These are phyloP conservation scores for Coendou prehensilis DNA, from an alignment of 2,797 vertebrate genomes.

Conservation along the genomic window DNA sequence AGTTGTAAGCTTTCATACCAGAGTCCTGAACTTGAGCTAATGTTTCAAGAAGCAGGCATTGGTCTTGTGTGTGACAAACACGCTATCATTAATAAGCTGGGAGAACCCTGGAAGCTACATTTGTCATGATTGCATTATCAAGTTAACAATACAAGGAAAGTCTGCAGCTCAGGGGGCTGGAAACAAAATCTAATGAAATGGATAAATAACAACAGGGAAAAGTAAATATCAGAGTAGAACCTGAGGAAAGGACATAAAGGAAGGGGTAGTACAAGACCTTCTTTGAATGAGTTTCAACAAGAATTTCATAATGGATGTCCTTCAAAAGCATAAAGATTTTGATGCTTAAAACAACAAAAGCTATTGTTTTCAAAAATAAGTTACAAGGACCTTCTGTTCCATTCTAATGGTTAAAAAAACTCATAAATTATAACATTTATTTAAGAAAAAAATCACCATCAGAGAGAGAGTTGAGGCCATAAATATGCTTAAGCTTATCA, in stretches of 20 bases:
- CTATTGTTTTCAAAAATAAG: slow-evolving; percentile 13
- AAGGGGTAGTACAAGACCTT: background rate
- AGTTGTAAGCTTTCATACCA: slow-evolving; percentile 25
- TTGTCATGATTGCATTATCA: background rate
- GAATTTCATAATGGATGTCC: background rate
- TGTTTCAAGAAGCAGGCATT: slow-evolving; percentile 14
- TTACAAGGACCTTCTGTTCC: background rate
- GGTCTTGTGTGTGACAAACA: slow-evolving; percentile 12
- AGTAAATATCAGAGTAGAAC: background rate
- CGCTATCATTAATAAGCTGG: slow-evolving; percentile 1
- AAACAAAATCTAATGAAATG: background rate
- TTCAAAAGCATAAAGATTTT: background rate
- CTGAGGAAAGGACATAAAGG: background rate
- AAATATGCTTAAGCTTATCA: background rate
- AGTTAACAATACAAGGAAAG: background rate
- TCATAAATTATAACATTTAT: background rate
- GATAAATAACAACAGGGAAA: background rate
- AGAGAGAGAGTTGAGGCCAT: background rate
- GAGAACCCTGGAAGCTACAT: background rate
- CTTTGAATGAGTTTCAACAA: background rate
- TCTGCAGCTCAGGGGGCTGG: background rate
- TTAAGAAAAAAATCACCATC: background rate
- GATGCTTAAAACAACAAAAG: background rate
- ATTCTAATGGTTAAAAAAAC: background rate
- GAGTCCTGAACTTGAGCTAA: slow-evolving; percentile 10